Percentiles rank a stretch among this genome's conserved stretches.
Conservation (phyloP, 2,888 invertebrate genomes). For the Strigamia transsilvanica region DNA sequence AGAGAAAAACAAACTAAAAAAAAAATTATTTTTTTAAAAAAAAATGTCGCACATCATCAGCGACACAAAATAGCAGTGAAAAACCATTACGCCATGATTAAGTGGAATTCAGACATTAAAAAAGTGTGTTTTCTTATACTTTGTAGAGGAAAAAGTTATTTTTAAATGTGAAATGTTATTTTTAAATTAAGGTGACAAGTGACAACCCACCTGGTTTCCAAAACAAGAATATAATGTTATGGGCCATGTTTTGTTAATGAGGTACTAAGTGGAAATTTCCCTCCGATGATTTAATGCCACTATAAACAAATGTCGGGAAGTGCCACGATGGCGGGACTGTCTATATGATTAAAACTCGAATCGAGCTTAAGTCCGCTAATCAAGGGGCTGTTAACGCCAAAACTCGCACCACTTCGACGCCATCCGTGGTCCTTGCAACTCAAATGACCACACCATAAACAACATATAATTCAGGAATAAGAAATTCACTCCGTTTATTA, state of each 20-base stretch:
- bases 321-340: slow-evolving; percentile 40
- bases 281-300: slow-evolving; percentile 42
- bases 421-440: not conserved
- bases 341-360: slow-evolving; percentile 36
- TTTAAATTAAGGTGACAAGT: slow-evolving; percentile 21
- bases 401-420: slow-evolving; percentile 22
- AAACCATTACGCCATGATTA: slow-evolving; percentile 30
- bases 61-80: not conserved
- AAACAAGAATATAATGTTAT: not conserved
- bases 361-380: slow-evolving; percentile 28
- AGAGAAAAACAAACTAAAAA: not conserved
- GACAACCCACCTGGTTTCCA: slow-evolving; percentile 11
- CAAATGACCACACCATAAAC: slow-evolving; percentile 9
- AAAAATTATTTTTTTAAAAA: not conserved
- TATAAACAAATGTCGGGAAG: slow-evolving; percentile 28
- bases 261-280: slow-evolving; percentile 42
- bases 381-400: slow-evolving; percentile 39
- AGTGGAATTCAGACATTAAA: slow-evolving; percentile 7
- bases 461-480: not conserved
- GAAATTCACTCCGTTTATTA: not conserved
- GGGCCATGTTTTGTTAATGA: slow-evolving; percentile 42
- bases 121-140: not conserved
- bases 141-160: not conserved
- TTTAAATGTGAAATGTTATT: not conserved
- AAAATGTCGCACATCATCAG: slow-evolving; percentile 8